Evolutionary conservation across 2,888 invertebrate genomes (phyloP), one percentile per base, ranked within the genome.

Genomic region (Watsonalla cultraria): DNA sequence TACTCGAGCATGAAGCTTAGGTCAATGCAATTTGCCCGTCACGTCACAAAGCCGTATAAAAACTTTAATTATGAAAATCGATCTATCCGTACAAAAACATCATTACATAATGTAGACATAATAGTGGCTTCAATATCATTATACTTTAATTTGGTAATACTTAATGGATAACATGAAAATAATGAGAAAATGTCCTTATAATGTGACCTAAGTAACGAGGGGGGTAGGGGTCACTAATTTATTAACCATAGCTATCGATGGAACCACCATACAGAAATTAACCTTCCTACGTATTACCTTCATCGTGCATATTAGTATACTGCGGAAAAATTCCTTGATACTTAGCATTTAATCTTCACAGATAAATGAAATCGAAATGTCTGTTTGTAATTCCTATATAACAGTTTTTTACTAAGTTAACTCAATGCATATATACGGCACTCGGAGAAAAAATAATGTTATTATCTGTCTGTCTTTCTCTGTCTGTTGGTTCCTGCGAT

Each of bases 251-350:
- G 78, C 74, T 78, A 86, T 84, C 81, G 82, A 80, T 80, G 71
- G 71, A 66, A 74, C 76, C 76, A 79, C 82, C 79, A 76, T 83
- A 86, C 80, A 89, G 78, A 84, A 90, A 90, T 90, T 90, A 90
- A 86, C 84, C 80, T 49, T 86, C 74, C 75, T 75, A 76, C 74
- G 80, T 85, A 86, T 83, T 86, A 78, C 79, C 78, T 76, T 78
- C 77, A 74, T 77, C 76, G 76, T 87, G 82, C 79, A 81, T 81
- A 82, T 81, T 78, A 76, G 64, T 66, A 60, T 76, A 77, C 54
- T 8, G 33, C 34, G 62, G 57, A 5, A 37, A 58, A 54, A 45
- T 0, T 47, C 69, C 53, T 85, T 85, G 82, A 76, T 82, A 66
- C 63, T 78, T 77, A 57, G 42, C 24, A 24, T 1, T 24, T 24